Evolutionary conservation across 2,113 vertebrate species (phyloP).

Genomic region (Zapornia atra): DNA sequence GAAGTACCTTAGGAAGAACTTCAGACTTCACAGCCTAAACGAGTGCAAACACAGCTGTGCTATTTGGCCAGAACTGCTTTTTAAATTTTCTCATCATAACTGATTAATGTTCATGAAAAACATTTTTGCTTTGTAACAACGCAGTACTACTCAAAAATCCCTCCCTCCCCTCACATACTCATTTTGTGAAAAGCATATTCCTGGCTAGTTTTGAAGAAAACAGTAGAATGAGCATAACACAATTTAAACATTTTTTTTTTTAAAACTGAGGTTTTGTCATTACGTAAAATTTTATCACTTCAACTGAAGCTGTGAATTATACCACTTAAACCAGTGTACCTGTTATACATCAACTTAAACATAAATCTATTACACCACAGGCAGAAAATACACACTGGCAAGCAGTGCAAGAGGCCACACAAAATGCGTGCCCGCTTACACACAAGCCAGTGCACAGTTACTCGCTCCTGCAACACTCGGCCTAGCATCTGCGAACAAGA

Average conservation of each 20-base stretch:
- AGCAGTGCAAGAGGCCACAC: not conserved
- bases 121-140: not conserved
- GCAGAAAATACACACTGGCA: not conserved
- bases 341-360: not conserved
- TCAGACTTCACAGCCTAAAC: not conserved
- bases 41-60: not conserved
- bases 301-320: not conserved
- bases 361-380: not conserved
- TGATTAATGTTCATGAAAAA: not conserved
- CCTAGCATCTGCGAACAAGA: not conserved
- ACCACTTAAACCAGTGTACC: not conserved
- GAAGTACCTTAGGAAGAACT: not conserved
- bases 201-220: not conserved
- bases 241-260: not conserved
- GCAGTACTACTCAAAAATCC: not conserved
- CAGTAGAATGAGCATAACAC: not conserved
- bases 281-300: not conserved
- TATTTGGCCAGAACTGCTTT: not conserved
- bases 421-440: not conserved
- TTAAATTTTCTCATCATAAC: not conserved
- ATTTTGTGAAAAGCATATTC: not conserved
- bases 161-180: not conserved
- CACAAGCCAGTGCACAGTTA: not conserved
- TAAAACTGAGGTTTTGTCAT: not conserved
- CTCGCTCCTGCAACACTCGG: not conserved